Evolutionary conservation across 2,888 invertebrate species (phyloP).

Genomic region (Polydrusus cervinus): DNA sequence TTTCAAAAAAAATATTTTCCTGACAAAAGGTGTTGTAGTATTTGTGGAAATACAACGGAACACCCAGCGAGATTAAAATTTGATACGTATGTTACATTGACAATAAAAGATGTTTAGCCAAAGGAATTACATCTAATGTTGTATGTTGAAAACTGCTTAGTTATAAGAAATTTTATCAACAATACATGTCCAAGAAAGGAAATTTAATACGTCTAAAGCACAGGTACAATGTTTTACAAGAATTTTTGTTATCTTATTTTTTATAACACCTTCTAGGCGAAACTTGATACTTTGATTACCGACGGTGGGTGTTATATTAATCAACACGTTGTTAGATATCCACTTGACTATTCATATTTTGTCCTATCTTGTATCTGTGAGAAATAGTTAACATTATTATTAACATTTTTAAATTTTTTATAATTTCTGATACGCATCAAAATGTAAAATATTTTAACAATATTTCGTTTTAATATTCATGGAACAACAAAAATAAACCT

Average conservation of each 20-base stretch:
- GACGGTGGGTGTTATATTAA: slow-evolving; percentile 24
- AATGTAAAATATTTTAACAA: neutral
- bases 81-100: slow-evolving; percentile 4
- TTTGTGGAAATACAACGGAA: neutral
- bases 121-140: neutral
- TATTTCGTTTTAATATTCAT: too few relatives aligned
- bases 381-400: neutral
- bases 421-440: neutral
- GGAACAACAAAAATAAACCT: too few relatives aligned
- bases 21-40: neutral
- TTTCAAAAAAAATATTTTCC: neutral
- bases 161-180: slow-evolving; percentile 24
- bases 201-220: slow-evolving; percentile 22
- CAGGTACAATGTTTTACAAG: slow-evolving; percentile 10
- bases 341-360: slow-evolving; percentile 7
- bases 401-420: neutral
- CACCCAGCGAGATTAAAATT: slow-evolving; percentile 21
- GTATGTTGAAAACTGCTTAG: slow-evolving; percentile 13
- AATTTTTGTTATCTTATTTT: slow-evolving; percentile 31
- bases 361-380: slow-evolving; percentile 12
- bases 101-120: slow-evolving; percentile 10
- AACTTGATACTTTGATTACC: slow-evolving; percentile 29
- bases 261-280: slow-evolving; percentile 27
- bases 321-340: slow-evolving; percentile 7
- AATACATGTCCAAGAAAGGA: slow-evolving; percentile 7